Base-by-base conservation (phyloP, 2,113 vertebrate species). In the Plestiodon gilberti region DNA sequence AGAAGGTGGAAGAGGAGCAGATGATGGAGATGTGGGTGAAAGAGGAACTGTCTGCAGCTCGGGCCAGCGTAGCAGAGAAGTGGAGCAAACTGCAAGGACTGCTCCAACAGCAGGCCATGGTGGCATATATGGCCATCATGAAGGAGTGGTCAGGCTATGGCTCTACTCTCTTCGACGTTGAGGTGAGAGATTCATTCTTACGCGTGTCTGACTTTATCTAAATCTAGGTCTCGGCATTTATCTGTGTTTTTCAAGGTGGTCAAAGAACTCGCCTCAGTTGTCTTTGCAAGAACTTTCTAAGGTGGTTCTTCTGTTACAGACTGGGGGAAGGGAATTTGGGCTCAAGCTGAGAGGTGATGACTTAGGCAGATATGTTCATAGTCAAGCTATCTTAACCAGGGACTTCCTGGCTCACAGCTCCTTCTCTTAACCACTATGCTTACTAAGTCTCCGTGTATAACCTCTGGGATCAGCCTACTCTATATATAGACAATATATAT, bases 11-110 rank as follows among this genome's bases (percentile, higher is more conserved):
- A 95, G 98, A 98, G 91, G 98, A 98, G 90, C 98, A 99, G 93
- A 98, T 98, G 98, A 95, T 98, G 90, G 98, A 98, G 96, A 98
- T 99, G 98, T 99, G 98, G 97, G 97, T 99, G 62, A 98, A 98
- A 90, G 98, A 98, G 93, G 98, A 98, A 95, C 97, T 98, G 18
- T 98, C 98, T 1, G 98, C 98, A n/a, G 97, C 98, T 0, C 96
- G 98, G 62, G 96, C 97, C 82, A 98, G 98, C 38, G 95, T 99
- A 30, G 92, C 97, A 25, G 98, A 98, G 94, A 99, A 99, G 91
- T 99, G 98, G 98, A 96, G 95, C 79, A 97, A 97, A 62, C 95
- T 99, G 78, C 98, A 98, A 81, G 98, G 98, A 17, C 95, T 98
- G 88, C 97, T 97, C 22, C 98, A 99, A 92, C 98, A 98, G 91